Evolutionary conservation across 2,888 invertebrate genomes (phyloP), one percentile per base, ranked within the genome.

Genomic region (Gortyna flavago): DNA sequence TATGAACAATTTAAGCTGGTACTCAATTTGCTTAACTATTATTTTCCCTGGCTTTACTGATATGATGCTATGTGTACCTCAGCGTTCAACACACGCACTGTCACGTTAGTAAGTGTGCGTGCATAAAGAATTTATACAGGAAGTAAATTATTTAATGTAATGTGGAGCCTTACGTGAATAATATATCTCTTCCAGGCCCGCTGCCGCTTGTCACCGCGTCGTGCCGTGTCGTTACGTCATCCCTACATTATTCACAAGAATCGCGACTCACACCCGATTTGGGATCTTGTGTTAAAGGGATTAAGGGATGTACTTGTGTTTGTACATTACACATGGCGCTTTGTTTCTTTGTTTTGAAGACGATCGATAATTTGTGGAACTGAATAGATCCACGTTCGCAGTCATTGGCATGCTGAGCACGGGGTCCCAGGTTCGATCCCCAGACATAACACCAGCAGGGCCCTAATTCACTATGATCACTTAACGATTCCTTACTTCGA

Each of bases 201-300:
- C 74, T 2, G 44, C 32, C 38, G 48, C 65, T 25, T 69, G 68
- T 65, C 79, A 21, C 32, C 35, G 81, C 59, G 35, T 9, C 11
- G 75, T 32, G 75, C 66, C 81, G 25, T 18, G 57, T 25, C 38
- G 59, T 74, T 70, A 75, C 77, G 68, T 76, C 85, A 59, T 7
- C 29, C 48, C 32, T 81, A 69, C 68, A 81, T 85, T 76, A 81
- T 76, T 85, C 59, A 85, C 70, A 32, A 59, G 57, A 38, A 48
- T 75, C 32, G 59, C 38, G 48, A 29, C 57, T 68, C 59, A 35
- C 82, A 64, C 68, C 44, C 32, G 64, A 76, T 81, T 75, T 76
- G 29, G 51, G 67, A 41, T 67, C 57, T 68, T 71, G 32, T 71
- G 8, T 51, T 67, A 32, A 72, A 44, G 32, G 44, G 62, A 57